A percentile compares a stretch with the other conserved stretches of the same genome.
Evolutionary conservation across 2,888 invertebrate genomes (phyloP).

Genomic region (Parthenolecanium corni): DNA sequence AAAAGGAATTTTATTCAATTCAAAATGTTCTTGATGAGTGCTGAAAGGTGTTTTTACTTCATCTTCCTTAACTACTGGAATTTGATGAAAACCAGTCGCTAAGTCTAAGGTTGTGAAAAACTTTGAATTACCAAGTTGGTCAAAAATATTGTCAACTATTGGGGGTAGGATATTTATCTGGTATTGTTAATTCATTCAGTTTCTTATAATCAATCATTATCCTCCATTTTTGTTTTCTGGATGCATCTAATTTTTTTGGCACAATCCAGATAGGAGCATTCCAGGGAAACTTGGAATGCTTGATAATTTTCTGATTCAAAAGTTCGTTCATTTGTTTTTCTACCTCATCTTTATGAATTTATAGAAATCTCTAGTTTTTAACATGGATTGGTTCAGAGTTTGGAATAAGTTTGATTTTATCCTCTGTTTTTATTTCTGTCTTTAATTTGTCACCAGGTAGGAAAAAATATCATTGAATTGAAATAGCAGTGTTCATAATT

Average conservation of each 20-base stretch:
- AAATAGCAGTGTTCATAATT: neutral
- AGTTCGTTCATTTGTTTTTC: conserved; percentile 36
- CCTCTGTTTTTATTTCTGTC: conserved; percentile 30
- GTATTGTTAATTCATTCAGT: neutral
- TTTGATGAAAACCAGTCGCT: conserved; percentile 35
- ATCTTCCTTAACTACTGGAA: conserved; percentile 29
- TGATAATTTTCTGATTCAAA: conserved; percentile 35
- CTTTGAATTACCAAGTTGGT: conserved; percentile 33
- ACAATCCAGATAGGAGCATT: conserved; percentile 1
- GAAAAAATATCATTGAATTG: neutral
- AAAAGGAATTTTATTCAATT: conserved; percentile 35
- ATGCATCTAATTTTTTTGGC: neutral
- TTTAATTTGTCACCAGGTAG: neutral
- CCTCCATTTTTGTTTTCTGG: conserved; percentile 31
- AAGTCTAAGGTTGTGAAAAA: conserved; percentile 35
- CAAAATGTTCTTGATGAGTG: conserved; percentile 31
- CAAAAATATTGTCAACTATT: conserved; percentile 34
- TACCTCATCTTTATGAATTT: conserved; percentile 36
- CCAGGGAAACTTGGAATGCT: conserved; percentile 5
- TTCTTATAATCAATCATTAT: conserved; percentile 33
- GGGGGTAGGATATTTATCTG: conserved; percentile 30
- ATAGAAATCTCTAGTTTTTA: conserved; percentile 37
- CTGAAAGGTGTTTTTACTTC: conserved; percentile 17
- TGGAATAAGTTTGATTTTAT: conserved; percentile 36
- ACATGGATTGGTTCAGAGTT: conserved; percentile 34